Evolutionary conservation across 1,140 invertebrate genomes (phyloP), one percentile per base, ranked within the genome.

Genomic region (Drosophila bocki): DNA sequence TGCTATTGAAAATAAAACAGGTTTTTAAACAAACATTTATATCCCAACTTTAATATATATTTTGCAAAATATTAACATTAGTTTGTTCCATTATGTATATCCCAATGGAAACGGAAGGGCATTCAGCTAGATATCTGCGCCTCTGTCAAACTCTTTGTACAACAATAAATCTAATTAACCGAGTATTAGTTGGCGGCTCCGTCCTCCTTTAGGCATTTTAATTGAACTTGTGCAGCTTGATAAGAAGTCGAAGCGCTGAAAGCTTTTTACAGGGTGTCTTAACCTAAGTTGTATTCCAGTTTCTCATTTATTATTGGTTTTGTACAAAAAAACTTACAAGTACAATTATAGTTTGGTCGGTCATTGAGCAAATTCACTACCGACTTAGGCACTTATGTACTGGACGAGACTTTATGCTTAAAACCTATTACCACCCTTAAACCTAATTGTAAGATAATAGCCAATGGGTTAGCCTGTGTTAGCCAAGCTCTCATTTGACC

Each of bases 101-200:
- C 6, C 6, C 32, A 37, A 39, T 1, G 32, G 15, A 37, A 15
- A 35, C 8, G 37, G n/a, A 51, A 74, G 70, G 13, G 70, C 39
- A 74, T 74, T 44, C 37, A 59, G n/a, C n/a, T 0, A 32, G 12
- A 29, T 22, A 32, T 42, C 22, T 17, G 19, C 42, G 12, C 15
- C 13, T n/a, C 13, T 29, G 22, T 11, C 22, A 12, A 42, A 32
- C 32, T 35, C 19, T 22, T 17, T 39, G 26, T 35, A 44, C 37
- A 47, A 54, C 64, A 71, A 74, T 78, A 68, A 80, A 80, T 84
- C 63, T 71, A 80, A 80, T 84, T 84, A 85, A 64, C 41, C 53
- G 57, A 80, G 63, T 75, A 75, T 58, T 74, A 72, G 67, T 60
- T 51, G 9, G 53, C 50, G 68, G 68, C 56, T 59, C 71, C 72